Conservation (phyloP, 2,113 vertebrate species). For the Cyphotilapia sp. region DNA sequence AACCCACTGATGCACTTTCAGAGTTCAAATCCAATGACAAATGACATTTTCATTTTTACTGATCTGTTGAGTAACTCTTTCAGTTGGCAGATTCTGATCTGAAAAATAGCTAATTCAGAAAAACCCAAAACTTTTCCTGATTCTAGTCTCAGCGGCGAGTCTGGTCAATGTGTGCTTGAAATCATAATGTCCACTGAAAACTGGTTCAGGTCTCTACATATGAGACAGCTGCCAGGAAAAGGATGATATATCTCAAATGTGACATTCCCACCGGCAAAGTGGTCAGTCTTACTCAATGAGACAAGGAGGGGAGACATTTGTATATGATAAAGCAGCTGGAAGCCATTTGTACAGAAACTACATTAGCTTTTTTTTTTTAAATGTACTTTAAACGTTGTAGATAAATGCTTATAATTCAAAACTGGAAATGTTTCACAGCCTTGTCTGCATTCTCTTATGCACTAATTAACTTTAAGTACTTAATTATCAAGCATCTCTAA, state of each 20-base stretch:
- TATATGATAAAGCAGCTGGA: background rate
- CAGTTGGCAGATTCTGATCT: background rate
- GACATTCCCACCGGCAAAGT: background rate
- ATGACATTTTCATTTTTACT: background rate
- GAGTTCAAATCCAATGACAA: background rate
- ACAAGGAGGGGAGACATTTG: background rate
- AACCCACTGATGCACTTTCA: background rate
- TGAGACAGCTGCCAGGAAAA: background rate
- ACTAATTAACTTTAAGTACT: background rate
- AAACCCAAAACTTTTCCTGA: background rate
- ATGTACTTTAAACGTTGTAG: background rate
- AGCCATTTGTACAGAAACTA: slow-evolving; percentile 6
- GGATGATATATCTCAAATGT: background rate
- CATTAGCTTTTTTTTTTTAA: background rate
- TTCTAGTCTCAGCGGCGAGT: background rate
- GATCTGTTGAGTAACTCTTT: background rate
- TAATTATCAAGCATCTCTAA: background rate
- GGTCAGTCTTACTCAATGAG: background rate
- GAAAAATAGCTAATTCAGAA: background rate
- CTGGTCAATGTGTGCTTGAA: background rate
- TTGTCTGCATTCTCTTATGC: background rate
- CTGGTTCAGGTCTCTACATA: background rate
- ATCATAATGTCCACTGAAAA: background rate
- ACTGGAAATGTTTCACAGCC: background rate
- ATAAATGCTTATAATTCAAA: background rate